These are phyloP conservation scores for Thripadectes ignobilis DNA, from an alignment of 2,797 vertebrate species.

Conservation along the genomic window DNA sequence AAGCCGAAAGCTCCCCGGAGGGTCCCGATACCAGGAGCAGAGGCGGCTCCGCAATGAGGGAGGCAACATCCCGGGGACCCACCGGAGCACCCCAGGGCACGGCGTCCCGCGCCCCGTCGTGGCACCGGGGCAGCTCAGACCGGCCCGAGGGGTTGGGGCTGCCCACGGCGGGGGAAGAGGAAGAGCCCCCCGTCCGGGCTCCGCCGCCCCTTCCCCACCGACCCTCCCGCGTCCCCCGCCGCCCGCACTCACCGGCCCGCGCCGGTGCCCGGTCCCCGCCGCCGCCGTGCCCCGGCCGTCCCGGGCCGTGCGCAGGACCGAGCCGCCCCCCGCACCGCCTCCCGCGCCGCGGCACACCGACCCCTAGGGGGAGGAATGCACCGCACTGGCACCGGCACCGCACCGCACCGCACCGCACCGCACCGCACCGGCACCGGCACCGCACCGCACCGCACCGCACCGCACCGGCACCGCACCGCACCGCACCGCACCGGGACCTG, in stretches of 20 bases:
- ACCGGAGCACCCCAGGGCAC: background rate
- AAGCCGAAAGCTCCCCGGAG: background rate
- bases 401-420: too few species aligned
- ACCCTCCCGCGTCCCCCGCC: background rate
- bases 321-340: background rate
- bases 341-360: slow-evolving; percentile 7
- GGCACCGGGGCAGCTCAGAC: background rate
- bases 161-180: background rate
- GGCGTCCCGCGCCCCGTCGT: background rate
- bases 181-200: background rate
- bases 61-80: background rate
- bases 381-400: background rate
- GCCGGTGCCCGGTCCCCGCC: background rate
- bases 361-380: slow-evolving; percentile 55
- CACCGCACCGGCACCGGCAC: too few species aligned
- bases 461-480: too few species aligned
- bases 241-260: background rate
- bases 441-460: too few species aligned
- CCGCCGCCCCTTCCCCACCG: background rate
- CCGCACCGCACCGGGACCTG: background rate
- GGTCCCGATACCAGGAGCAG: background rate
- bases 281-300: slow-evolving; percentile 15
- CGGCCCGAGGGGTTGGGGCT: background rate
- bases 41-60: background rate
- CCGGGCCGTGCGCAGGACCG: slow-evolving; percentile 38